Evolutionary conservation across 1,140 invertebrate species (phyloP), one percentile per base, ranked within the genome.

Genomic region (Acromyrmex charruanus): DNA sequence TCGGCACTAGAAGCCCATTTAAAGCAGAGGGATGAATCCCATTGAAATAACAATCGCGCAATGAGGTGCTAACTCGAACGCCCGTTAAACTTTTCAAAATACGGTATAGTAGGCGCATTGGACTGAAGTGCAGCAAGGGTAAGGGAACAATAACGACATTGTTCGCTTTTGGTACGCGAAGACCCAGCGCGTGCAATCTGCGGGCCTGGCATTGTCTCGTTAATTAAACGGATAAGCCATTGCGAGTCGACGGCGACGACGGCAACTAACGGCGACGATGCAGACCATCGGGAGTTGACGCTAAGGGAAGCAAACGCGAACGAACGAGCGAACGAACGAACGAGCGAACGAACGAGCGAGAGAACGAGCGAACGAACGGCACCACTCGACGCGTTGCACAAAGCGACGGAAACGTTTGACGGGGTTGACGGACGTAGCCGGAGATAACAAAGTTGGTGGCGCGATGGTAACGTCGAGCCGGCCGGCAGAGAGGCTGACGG

Each of bases 161-260:
- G 93, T 93, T 91, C 81, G 91, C 89, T 88, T 91, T 91, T 69
- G 85, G 87, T 81, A 77, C 89, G 72, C 49, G 77, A 61, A 75
- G 85, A 91, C 90, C 89, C 49, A 88, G 81, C 89, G 85, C 87
- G 86, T 89, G 74, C 91, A 90, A 90, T 91, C 90, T 89, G 86
- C 88, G 87, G 72, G 79, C 89, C 90, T 87, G 71, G 88, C 89
- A 95, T 94, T 95, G 94, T 95, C 92, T 91, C 91, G 93, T 94
- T 95, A 95, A 95, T 95, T 95, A 94, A 95, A 95, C 91, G 94
- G 94, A 95, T 94, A 95, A 94, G 92, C 94, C 92, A 90, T 88
- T 88, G 55, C 77, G 51, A 53, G 75, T 16, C 85, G 59, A 49
- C 63, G 61, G 3, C 39, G 59, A 85, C 80, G 65, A 77, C 80